These are phyloP conservation scores for Drosophila ironensis DNA, from an alignment of 1,140 invertebrate species.

Conservation along the genomic window DNA sequence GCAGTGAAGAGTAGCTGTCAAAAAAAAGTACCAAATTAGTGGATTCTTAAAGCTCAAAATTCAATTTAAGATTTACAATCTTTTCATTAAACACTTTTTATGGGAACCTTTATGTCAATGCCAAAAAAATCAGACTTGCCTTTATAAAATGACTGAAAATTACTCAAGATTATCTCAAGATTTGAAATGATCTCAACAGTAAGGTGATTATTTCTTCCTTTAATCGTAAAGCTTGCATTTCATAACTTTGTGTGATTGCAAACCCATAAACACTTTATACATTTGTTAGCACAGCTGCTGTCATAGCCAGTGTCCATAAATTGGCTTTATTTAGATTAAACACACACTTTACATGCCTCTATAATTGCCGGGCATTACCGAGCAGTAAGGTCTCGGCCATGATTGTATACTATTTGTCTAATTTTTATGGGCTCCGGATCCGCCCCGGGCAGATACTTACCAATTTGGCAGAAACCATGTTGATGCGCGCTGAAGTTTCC, in stretches of 20 bases:
- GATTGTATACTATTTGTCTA: background rate
- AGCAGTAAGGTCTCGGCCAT: background rate
- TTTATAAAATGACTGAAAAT: too few species aligned
- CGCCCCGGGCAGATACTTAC: constrained; percentile 42
- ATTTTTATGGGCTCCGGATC: background rate
- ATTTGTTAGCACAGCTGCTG: constrained; percentile 41
- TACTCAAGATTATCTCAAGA: too few species aligned
- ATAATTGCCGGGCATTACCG: constrained; percentile 20
- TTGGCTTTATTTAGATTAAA: constrained; percentile 28
- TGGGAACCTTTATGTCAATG: too few species aligned
- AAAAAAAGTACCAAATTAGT: background rate
- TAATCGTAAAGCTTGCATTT: background rate
- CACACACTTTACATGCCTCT: constrained; percentile 37
- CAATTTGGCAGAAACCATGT: constrained; percentile 75
- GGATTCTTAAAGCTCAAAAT: background rate
- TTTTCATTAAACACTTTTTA: too few species aligned
- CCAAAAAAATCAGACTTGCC: too few species aligned
- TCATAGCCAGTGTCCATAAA: constrained; percentile 17
- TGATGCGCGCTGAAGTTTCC: constrained; percentile 67
- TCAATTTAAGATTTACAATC: background rate
- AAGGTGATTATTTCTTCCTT: too few species aligned
- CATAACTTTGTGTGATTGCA: background rate
- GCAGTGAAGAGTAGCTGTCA: constrained; percentile 56
- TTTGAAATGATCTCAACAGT: too few species aligned
- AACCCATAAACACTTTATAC: background rate